These are phyloP conservation scores for Drosophila arizonae DNA, from an alignment of 1,140 invertebrate genomes.

Conservation along the genomic window DNA sequence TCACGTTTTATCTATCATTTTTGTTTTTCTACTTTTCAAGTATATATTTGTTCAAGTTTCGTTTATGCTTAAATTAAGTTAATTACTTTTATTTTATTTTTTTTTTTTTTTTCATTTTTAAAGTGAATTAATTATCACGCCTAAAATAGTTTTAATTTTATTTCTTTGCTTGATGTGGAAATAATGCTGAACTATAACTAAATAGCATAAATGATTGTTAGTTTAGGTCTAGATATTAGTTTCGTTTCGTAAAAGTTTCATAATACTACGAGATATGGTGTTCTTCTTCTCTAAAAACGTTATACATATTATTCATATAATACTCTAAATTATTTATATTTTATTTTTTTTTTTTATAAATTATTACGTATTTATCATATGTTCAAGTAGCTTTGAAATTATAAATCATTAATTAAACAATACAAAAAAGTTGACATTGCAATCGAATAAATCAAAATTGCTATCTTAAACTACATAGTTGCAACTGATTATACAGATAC, in stretches of 20 bases:
- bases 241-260: constrained; percentile 6
- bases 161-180: not conserved
- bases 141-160: constrained; percentile 56
- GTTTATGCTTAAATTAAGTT: constrained; percentile 49
- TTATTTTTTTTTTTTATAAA: constrained; percentile 7
- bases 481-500: constrained; percentile 65
- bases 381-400: constrained; percentile 34
- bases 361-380: constrained; percentile 60
- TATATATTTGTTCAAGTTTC: constrained; percentile 25
- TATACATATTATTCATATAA: constrained; percentile 22
- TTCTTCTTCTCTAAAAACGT: constrained; percentile 55
- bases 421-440: not conserved
- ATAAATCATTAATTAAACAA: constrained; percentile 5
- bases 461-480: constrained; percentile 32
- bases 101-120: constrained; percentile 12
- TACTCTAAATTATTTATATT: constrained; percentile 10
- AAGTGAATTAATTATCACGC: constrained; percentile 62
- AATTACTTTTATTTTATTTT: no score
- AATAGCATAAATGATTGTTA: constrained; percentile 21
- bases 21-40: constrained; percentile 70
- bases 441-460: constrained; percentile 17
- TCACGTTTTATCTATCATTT: constrained; percentile 13
- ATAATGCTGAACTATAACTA: constrained; percentile 21
- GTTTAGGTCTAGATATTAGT: constrained; percentile 15
- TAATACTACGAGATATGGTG: constrained; percentile 66